phyloP scores from a whole-genome alignment of 92 coral and sea anemone species.

The Heteractis magnifica region DNA sequence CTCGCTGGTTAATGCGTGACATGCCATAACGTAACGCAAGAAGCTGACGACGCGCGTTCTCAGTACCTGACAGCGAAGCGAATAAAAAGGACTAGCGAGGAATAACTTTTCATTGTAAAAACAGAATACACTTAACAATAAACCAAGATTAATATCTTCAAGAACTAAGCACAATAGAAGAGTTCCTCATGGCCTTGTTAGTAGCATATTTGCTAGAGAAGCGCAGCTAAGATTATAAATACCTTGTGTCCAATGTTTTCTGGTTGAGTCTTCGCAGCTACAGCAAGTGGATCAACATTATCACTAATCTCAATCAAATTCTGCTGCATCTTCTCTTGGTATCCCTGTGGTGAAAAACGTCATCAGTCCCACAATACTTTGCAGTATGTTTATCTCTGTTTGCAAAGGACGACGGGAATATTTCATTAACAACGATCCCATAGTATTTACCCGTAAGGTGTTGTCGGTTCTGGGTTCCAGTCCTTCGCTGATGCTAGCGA shows the following conservation, averaged over 20 bases:
- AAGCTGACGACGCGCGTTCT: too few relatives aligned
- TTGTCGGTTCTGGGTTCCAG: conserved; percentile 85
- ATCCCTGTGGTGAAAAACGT: conserved; percentile 64
- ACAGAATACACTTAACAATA: too few relatives aligned
- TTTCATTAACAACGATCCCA: background rate
- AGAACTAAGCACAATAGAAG: too few relatives aligned
- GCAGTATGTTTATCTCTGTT: background rate
- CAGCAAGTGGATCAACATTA: conserved; percentile 83
- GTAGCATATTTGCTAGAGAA: background rate
- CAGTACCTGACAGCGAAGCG: too few relatives aligned
- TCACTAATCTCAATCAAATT: conserved; percentile 80
- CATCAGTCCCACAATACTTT: background rate
- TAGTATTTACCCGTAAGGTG: conserved; percentile 58
- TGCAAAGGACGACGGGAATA: background rate
- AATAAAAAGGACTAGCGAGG: too few relatives aligned
- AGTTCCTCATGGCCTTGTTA: background rate
- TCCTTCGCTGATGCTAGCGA: conserved; percentile 88
- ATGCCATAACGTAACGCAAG: background rate
- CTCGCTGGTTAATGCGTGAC: background rate
- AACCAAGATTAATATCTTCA: too few relatives aligned
- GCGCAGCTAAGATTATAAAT: background rate
- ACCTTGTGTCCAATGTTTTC: conserved; percentile 95
- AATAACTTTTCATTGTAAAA: too few relatives aligned
- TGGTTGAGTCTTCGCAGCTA: conserved; percentile 87
- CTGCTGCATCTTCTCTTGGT: conserved; percentile 96